Evolutionary conservation across 1,140 invertebrate genomes (phyloP).

Genomic region (Eriosoma lanigerum): DNA sequence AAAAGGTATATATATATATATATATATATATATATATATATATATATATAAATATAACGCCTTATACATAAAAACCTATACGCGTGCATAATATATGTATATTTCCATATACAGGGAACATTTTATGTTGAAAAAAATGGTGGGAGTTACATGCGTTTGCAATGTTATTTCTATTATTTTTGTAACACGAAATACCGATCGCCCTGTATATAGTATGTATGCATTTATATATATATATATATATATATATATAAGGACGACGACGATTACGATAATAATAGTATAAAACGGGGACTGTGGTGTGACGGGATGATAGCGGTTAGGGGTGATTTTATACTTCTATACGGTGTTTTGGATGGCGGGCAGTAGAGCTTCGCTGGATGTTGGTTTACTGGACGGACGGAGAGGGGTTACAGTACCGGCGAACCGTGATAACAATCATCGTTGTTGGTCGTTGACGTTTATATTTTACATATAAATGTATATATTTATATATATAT

Average conservation of each 20-base stretch:
- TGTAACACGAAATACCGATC: too few species aligned
- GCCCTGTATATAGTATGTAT: too few species aligned
- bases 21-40: not conserved
- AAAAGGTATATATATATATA: not conserved
- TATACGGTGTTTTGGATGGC: not conserved
- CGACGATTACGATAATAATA: conserved; percentile 28
- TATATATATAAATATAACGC: too few species aligned
- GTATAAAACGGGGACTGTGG: not conserved
- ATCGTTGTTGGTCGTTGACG: conserved; percentile 24
- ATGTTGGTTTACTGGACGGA: too few species aligned
- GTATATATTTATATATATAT: not conserved
- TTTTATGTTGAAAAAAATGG: too few species aligned
- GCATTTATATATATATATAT: not conserved
- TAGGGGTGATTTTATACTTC: not conserved
- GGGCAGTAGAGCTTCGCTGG: too few species aligned
- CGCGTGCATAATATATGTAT: too few species aligned
- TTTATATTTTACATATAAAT: conserved; percentile 20
- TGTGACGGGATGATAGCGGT: not conserved
- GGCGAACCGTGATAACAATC: conserved; percentile 21
- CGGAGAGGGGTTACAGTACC: not conserved
- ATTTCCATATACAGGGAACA: too few species aligned
- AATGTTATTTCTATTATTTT: too few species aligned
- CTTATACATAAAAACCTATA: too few species aligned
- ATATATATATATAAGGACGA: not conserved
- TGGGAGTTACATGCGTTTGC: too few species aligned